phyloP scores from a whole-genome alignment of 2,113 vertebrate species.

The Coreoperca whiteheadi region DNA sequence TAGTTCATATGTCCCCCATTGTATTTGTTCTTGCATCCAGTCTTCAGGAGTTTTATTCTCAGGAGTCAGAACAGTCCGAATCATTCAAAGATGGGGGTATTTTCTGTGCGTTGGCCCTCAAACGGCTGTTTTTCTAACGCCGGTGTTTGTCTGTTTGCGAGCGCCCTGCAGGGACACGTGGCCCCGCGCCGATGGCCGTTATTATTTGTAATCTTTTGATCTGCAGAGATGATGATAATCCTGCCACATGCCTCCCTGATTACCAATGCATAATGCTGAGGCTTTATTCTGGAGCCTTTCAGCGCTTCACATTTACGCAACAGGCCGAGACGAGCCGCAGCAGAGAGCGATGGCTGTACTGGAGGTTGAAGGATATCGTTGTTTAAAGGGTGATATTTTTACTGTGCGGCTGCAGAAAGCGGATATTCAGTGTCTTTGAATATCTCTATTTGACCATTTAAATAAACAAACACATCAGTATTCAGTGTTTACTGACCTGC shows the following conservation, averaged over 20 bases:
- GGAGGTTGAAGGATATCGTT: constrained; percentile 2
- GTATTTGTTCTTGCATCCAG: neutral
- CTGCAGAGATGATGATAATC: constrained; percentile 75
- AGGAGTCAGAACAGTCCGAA: neutral
- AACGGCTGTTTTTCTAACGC: neutral
- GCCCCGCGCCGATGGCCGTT: constrained; percentile 37
- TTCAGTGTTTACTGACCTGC: neutral
- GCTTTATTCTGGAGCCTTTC: constrained; percentile 37
- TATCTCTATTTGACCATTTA: neutral
- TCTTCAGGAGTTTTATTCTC: neutral
- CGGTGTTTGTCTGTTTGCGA: neutral
- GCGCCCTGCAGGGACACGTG: constrained; percentile 14
- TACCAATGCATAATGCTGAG: constrained; percentile 38
- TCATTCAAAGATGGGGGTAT: neutral
- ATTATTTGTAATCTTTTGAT: constrained; percentile 77
- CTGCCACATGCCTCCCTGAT: constrained; percentile 69
- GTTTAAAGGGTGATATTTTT: neutral
- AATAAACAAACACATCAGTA: neutral
- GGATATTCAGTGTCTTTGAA: neutral
- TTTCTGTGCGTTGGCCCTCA: neutral
- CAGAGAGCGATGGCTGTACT: neutral
- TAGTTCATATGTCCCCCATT: neutral
- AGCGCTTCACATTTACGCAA: constrained; percentile 31
- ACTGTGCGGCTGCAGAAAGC: neutral
- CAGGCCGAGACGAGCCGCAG: neutral